Evolutionary conservation across 2,797 vertebrate genomes (phyloP), one percentile per base, ranked within the genome.

Genomic region (Pyrocephalus nanus): DNA sequence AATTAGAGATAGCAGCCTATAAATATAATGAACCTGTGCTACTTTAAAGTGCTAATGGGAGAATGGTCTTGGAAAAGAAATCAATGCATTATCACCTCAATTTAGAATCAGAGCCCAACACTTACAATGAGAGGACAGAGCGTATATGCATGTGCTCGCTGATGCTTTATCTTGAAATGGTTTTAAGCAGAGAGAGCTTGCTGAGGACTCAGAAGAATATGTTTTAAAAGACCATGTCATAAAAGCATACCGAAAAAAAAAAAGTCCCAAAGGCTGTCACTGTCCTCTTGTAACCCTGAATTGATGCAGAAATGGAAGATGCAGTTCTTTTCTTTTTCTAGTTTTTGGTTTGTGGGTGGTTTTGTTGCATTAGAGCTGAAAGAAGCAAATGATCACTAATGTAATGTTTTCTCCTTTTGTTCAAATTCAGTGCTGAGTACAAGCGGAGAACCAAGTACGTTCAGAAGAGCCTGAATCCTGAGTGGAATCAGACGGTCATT

Each of bases 401-500:
- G 80, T 43, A 47, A 84, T 70, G 47, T 81, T 94, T 86, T 92
- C 38, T 93, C 94, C 71, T 84, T 97, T 97, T 95, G 86, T 97
- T 96, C 92, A 69, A 96, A 96, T 96, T 96, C 97, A 99, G 99
- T 96, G 99, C 98, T 94, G 99, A 99, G 89, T 99, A 99, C 97
- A 99, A 99, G 97, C 98, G 99, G 96, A 98, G 99, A 87, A 99
- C 99, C 91, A 99, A 99, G 94, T 99, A 99, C 61, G 96, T 98
- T 43, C 99, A 99, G 98, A 99, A 99, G 97, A 99, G 99, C 92
- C 97, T 99, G 97, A 99, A 99, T 97, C 99, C 99, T 51, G 99
- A 99, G 95, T 99, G 99, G 99, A 99, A 99, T 98, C 99, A 99
- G 98, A 99, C 99, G 4, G 99, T 99, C 90, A 99, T 99, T 98